These are phyloP conservation scores for Rhagoletis zephyria DNA, from an alignment of 1,140 invertebrate genomes.

Conservation along the genomic window DNA sequence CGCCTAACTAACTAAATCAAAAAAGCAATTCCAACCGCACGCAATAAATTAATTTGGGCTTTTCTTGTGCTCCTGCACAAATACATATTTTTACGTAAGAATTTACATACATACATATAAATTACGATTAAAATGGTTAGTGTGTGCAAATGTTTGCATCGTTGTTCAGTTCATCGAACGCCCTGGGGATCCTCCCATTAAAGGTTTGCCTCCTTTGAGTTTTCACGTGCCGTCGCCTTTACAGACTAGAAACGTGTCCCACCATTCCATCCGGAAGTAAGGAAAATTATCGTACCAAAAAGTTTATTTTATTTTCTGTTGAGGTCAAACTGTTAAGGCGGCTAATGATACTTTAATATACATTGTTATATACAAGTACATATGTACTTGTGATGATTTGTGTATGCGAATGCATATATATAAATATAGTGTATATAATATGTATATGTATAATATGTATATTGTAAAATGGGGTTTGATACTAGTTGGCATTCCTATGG, in stretches of 20 bases:
- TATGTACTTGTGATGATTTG: too few relatives aligned
- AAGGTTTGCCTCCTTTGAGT: not conserved
- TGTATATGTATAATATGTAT: too few relatives aligned
- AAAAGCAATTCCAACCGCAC: conserved; percentile 20
- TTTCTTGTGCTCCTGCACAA: not conserved
- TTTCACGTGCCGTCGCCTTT: not conserved
- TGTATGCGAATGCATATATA: too few relatives aligned
- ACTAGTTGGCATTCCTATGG: too few relatives aligned
- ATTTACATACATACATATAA: not conserved
- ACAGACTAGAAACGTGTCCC: not conserved
- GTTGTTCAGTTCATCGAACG: not conserved
- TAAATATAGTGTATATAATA: too few relatives aligned
- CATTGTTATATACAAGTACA: not conserved
- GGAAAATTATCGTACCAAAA: not conserved
- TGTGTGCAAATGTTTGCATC: not conserved
- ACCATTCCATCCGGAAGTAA: not conserved
- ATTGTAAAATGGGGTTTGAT: too few relatives aligned
- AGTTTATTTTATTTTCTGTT: not conserved
- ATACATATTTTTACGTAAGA: not conserved
- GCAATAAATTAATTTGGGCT: conserved; percentile 54
- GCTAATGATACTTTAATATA: conserved; percentile 22
- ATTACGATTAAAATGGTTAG: too few relatives aligned
- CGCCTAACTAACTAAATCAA: not conserved
- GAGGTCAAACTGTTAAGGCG: conserved; percentile 18
- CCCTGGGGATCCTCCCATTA: not conserved